Evolutionary conservation across 2,113 vertebrate genomes (phyloP), one percentile per base, ranked within the genome.

Genomic region (Tetrao urogallus): DNA sequence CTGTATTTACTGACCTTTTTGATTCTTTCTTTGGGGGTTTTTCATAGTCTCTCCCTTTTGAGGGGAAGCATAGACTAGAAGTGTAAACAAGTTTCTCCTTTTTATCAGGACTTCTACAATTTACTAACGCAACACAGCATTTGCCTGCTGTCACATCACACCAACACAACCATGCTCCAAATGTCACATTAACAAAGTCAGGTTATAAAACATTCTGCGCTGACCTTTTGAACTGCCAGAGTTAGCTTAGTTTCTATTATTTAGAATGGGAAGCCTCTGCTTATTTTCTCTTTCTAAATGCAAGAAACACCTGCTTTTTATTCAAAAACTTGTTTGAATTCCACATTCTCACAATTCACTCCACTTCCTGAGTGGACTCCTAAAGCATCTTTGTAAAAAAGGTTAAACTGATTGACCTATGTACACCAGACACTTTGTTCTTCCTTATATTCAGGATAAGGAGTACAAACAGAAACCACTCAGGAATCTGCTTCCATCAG

Each of bases 141-240:
- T 92, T 1, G 13, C 73, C 93, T 91, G 94, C 92, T 96, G 95
- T 96, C 94, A 96, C 88, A 94, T 95, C 88, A 86, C 38, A 84
- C 88, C 92, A 90, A 82, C 88, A 87, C 91, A 85, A 76, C 80
- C 79, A 58, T 79, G 88, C 61, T 95, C 94, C 90, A 98, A 98
- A 98, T 98, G 97, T 96, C 97, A 97, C 91, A 96, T 97, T 96
- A 96, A 81, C 92, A 95, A 94, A 96, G 89, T 83, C 91, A 91
- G 96, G 90, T 77, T 92, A 92, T 27, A 92, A 91, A 82, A 93
- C 88, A 93, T 93, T 88, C 80, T 36, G 54, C 87, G 66, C 48
- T 88, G 95, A 96, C 93, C 91, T 96, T 98, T 97, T 61, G 89
- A 96, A 94, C 94, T 81, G 22, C 48, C 60, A 73, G 78, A 80